phyloP scores from a whole-genome alignment of 2,113 vertebrate species.

The Nesoenas mayeri region DNA sequence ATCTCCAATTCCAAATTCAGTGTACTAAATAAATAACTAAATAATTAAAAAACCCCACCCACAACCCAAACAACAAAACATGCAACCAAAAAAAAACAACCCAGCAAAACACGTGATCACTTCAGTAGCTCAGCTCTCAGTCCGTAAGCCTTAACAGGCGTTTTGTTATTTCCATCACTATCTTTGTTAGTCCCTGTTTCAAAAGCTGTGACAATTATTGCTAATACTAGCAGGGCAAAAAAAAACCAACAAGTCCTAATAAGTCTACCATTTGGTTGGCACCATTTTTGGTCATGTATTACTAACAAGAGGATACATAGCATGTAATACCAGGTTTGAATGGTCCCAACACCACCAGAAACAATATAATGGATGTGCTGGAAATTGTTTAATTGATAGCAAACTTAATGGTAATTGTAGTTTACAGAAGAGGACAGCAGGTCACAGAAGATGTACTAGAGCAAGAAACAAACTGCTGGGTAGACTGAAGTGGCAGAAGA shows the following conservation, averaged over 20 bases:
- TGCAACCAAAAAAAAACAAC: neutral
- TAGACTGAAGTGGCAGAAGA: neutral
- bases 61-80: no score
- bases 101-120: neutral
- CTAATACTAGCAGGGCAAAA: neutral
- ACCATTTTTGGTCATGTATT: neutral
- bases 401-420: neutral
- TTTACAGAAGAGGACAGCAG: neutral
- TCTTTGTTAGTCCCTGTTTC: neutral
- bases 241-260: neutral
- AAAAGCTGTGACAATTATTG: neutral
- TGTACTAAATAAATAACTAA: neutral
- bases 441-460: neutral
- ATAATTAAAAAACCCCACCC: neutral
- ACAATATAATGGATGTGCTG: neutral
- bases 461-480: neutral
- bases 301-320: neutral
- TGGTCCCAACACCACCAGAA: neutral
- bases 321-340: neutral
- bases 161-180: neutral
- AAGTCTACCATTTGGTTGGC: neutral
- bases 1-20: neutral
- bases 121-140: neutral
- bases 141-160: neutral
- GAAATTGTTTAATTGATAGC: neutral